Conservation (phyloP, 2,888 invertebrate species). For the Helleia helle region DNA sequence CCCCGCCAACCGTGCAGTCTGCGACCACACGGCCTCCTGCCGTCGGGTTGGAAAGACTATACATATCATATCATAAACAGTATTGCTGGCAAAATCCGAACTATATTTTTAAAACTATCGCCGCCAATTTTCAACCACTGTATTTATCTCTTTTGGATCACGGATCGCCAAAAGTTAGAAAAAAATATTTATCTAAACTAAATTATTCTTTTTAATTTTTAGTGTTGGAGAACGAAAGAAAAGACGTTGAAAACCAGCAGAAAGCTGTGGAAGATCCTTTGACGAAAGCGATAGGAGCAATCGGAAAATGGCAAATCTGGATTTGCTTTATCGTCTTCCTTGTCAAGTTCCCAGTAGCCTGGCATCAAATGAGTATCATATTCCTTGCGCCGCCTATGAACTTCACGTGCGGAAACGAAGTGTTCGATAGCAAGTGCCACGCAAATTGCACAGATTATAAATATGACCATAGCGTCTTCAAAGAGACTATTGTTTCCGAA, state of each 20-base stretch:
- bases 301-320: constrained; percentile 84
- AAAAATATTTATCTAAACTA: too few species aligned
- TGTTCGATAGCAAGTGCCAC: constrained; percentile 65
- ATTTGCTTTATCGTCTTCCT: constrained; percentile 80
- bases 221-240: constrained; percentile 56
- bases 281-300: constrained; percentile 79
- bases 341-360: constrained; percentile 85
- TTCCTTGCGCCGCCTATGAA: constrained; percentile 81
- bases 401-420: constrained; percentile 61
- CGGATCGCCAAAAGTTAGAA: too few species aligned
- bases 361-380: constrained; percentile 86
- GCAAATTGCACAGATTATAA: constrained; percentile 69
- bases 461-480: constrained; percentile 78
- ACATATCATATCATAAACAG: too few species aligned
- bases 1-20: too few species aligned
- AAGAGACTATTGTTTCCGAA: constrained; percentile 82
- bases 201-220: constrained; percentile 28
- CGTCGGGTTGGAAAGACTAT: too few species aligned
- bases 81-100: too few species aligned
- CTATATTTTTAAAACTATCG: too few species aligned
- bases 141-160: too few species aligned
- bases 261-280: constrained; percentile 73
- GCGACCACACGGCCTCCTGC: too few species aligned
- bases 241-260: constrained; percentile 35
- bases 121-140: too few species aligned